phyloP scores from a whole-genome alignment of 2,113 vertebrate species.

The Perca fluviatilis region DNA sequence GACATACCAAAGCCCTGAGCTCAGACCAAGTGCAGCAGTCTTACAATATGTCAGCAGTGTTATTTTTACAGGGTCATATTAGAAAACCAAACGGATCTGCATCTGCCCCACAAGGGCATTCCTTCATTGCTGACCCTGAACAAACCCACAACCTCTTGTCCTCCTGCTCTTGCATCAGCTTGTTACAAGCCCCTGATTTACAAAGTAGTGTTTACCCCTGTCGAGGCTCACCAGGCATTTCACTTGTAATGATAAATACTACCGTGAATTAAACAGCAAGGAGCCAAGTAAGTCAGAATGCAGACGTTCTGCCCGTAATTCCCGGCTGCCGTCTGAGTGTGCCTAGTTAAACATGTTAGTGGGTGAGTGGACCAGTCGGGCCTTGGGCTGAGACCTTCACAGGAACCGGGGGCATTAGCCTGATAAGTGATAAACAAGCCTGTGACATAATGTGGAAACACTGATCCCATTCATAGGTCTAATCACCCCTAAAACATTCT shows the following conservation, averaged over 20 bases:
- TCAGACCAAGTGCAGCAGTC: slow-evolving; percentile 74
- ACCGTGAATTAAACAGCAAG: slow-evolving; percentile 70
- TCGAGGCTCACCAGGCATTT: slow-evolving; percentile 63
- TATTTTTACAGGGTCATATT: slow-evolving; percentile 81
- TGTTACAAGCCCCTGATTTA: slow-evolving; percentile 59
- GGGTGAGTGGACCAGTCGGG: slow-evolving; percentile 47
- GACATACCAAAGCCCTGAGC: slow-evolving; percentile 84
- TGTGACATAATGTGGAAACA: slow-evolving; percentile 85
- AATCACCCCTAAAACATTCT: slow-evolving; percentile 77
- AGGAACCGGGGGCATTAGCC: slow-evolving; percentile 67
- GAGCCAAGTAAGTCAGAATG: slow-evolving; percentile 53
- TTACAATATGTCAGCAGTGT: slow-evolving; percentile 80
- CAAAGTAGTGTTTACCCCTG: slow-evolving; percentile 70
- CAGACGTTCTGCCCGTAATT: slow-evolving; percentile 69
- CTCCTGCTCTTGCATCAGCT: slow-evolving; percentile 63
- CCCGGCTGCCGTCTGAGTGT: slow-evolving; percentile 51
- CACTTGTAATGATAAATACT: slow-evolving; percentile 71
- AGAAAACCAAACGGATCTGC: slow-evolving; percentile 76
- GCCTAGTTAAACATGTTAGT: slow-evolving; percentile 59
- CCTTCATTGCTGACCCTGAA: slow-evolving; percentile 70
- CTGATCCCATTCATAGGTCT: slow-evolving; percentile 80
- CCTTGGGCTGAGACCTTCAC: slow-evolving; percentile 62
- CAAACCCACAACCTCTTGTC: slow-evolving; percentile 67
- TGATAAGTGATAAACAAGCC: slow-evolving; percentile 75
- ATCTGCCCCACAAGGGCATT: slow-evolving; percentile 79